Base-by-base conservation (phyloP, 2,113 vertebrate species). In the Scomber scombrus region DNA sequence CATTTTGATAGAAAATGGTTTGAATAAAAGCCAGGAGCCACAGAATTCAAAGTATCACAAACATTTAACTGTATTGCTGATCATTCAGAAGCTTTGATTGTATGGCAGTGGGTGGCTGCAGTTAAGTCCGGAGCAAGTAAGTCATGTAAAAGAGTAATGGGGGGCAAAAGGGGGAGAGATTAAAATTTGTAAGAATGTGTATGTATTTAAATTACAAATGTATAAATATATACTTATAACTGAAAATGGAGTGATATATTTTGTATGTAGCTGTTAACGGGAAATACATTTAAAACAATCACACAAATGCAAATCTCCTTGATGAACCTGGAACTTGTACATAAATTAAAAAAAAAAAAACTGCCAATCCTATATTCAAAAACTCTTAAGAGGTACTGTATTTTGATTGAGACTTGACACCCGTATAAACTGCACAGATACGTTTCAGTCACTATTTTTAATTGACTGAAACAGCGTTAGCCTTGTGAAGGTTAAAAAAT, bases 221-320 rank as follows among this genome's bases (percentile, higher is more conserved):
- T 93, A 91, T 54, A 88, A 88, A 84, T 86, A 82, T 88, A 88
- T 86, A 86, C 78, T 86, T 85, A 71, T 78, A 86, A 76, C 55
- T 84, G 67, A 72, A 76, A 87, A 89, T 75, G 31, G 23, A 90
- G 81, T 93, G 72, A 92, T 91, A 91, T 92, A 91, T 93, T 93
- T 94, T 93, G 86, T 93, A 91, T 89, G 88, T 92, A 84, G 86
- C 72, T 75, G 71, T 91, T 72, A 68, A 81, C 40, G 58, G 82
- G 63, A 83, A 65, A 69, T 70, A 29, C 34, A 68, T 70, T 70
- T n/a, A 49, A 87, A 84, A 84, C 55, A 75, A 86, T 80, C 78
- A 34, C 61, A 67, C 43, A 19, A 78, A 66, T 56, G 51, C 54
- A 75, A 68, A 78, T 77, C 70, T 60, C 79, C 45, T 86, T 62